Percentiles rank a stretch among this genome's conserved stretches.
Conservation (phyloP, 1,140 invertebrate species). For the Euborellia annulipes region DNA sequence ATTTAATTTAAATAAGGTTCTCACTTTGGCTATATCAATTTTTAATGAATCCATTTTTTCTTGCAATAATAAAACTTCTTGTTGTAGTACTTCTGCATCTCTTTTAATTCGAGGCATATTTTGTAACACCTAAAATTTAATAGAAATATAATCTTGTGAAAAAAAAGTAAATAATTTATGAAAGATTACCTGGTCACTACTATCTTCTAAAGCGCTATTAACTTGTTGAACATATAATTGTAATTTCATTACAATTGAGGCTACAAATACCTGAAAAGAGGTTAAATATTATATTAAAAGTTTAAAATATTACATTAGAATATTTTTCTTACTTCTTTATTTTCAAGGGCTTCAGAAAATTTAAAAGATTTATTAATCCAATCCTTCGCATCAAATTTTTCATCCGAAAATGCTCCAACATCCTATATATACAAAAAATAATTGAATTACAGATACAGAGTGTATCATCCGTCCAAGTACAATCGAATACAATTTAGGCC, state of each 20-base stretch:
- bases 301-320: conserved; percentile 6
- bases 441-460: conserved; percentile 2
- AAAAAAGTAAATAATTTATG: conserved; percentile 22
- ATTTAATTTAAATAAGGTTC: background rate
- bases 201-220: conserved; percentile 77
- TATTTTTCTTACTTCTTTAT: conserved; percentile 49
- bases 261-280: conserved; percentile 41
- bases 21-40: conserved; percentile 61
- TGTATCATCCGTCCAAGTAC: no score
- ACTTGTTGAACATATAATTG: conserved; percentile 88
- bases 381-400: conserved; percentile 72
- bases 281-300: conserved; percentile 15
- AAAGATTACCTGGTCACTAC: conserved; percentile 63
- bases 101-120: conserved; percentile 70
- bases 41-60: conserved; percentile 65
- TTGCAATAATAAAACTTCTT: conserved; percentile 56
- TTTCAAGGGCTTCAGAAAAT: conserved; percentile 46
- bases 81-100: conserved; percentile 60
- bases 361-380: conserved; percentile 82
- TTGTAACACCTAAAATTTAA: conserved; percentile 56
- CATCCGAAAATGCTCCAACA: conserved; percentile 65
- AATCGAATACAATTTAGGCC: no score
- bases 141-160: no score
- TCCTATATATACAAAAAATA: conserved; percentile 41
- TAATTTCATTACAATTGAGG: conserved; percentile 70